Evolutionary conservation across 2,113 vertebrate genomes (phyloP).

Genomic region (Carettochelys insculpta): DNA sequence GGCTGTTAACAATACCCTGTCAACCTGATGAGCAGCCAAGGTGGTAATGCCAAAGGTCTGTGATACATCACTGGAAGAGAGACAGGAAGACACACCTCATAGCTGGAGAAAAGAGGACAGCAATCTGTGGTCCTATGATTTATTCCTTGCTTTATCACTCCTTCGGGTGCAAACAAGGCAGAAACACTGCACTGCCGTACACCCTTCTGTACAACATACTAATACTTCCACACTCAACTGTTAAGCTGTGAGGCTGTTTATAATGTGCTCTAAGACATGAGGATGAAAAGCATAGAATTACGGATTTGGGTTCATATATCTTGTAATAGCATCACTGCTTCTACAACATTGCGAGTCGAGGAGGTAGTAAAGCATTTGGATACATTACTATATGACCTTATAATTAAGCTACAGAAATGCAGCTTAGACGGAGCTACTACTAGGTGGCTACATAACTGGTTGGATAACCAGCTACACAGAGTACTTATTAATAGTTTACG

Average conservation of each 20-base stretch:
- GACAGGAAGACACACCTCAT: neutral
- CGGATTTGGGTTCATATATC: neutral
- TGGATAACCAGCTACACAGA: too few relatives aligned
- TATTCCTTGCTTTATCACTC: neutral
- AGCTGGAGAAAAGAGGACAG: neutral
- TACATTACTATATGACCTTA: too few relatives aligned
- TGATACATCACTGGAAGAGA: neutral
- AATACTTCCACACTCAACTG: neutral
- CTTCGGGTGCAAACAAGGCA: neutral
- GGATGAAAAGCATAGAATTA: neutral
- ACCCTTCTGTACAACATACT: neutral
- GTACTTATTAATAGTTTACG: too few relatives aligned
- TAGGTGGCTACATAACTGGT: too few relatives aligned
- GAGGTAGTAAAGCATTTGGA: too few relatives aligned
- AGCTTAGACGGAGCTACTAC: too few relatives aligned
- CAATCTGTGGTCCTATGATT: neutral
- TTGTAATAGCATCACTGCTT: neutral
- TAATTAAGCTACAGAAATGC: too few relatives aligned
- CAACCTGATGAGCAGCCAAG: neutral
- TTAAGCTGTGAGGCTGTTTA: neutral
- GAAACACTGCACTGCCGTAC: too few relatives aligned
- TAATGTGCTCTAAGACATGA: neutral
- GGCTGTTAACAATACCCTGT: neutral
- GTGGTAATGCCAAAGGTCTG: rapidly evolving
- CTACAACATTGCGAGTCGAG: neutral